Evolutionary conservation across 2,113 vertebrate genomes (phyloP).

Genomic region (Gallinago undulata): DNA sequence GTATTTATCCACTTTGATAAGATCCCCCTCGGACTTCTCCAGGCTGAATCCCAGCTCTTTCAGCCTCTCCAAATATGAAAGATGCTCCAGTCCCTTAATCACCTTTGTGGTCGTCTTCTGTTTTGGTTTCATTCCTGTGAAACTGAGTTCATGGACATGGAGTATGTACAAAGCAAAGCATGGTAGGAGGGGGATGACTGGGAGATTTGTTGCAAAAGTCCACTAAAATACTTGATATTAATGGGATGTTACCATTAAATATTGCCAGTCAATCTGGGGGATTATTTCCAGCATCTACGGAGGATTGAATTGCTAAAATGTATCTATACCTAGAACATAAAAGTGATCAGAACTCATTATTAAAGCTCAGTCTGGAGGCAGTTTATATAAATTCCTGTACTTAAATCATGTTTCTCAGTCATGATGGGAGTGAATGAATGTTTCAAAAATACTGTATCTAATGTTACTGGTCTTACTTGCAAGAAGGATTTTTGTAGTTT

Average conservation of each 20-base stretch:
- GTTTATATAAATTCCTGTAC: not conserved
- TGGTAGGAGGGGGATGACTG: not conserved
- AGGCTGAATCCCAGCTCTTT: not conserved
- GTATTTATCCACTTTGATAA: not conserved
- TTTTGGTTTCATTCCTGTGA: not conserved
- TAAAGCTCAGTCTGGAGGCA: not conserved
- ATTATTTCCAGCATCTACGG: not conserved
- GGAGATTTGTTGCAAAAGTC: not conserved
- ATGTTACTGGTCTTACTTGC: not conserved
- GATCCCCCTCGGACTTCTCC: not conserved
- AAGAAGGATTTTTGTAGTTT: not conserved
- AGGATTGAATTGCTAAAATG: not conserved
- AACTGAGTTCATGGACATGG: not conserved
- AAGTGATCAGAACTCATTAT: not conserved
- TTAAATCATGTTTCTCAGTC: not conserved
- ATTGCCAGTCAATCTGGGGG: not conserved
- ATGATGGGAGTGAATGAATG: not conserved
- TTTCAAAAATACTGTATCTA: not conserved
- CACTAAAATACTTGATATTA: not conserved
- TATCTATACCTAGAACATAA: not conserved
- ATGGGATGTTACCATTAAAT: not conserved
- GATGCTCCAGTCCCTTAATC: not conserved
- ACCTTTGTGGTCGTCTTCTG: not conserved
- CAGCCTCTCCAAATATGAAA: not conserved
- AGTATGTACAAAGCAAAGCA: not conserved